These are phyloP conservation scores for Salvelinus fontinalis DNA, from an alignment of 2,113 vertebrate genomes.

Conservation along the genomic window DNA sequence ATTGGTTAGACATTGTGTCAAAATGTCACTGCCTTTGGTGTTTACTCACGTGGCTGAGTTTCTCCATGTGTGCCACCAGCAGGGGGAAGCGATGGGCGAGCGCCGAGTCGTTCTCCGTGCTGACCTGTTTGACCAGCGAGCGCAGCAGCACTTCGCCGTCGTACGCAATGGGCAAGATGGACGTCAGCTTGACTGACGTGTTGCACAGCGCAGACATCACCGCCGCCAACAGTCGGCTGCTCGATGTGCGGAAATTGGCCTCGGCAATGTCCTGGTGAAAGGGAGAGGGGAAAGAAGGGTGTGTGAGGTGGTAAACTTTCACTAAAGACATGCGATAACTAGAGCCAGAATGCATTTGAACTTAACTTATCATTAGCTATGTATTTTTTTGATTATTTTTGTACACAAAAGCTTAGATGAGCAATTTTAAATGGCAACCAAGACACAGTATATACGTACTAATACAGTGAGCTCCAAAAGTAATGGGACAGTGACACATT, in stretches of 20 bases:
- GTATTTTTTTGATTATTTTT: neutral
- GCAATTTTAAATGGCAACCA: no score
- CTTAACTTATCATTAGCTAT: neutral
- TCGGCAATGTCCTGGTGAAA: constrained; percentile 90
- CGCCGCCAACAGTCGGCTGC: constrained; percentile 92
- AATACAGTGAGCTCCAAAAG: no score
- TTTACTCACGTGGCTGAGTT: constrained; percentile 90
- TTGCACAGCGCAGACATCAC: constrained; percentile 98
- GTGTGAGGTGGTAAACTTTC: neutral
- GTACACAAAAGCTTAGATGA: neutral
- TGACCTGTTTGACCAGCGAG: constrained; percentile 94
- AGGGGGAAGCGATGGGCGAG: constrained; percentile 95
- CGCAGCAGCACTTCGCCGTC: constrained; percentile 92
- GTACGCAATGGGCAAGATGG: constrained; percentile 96
- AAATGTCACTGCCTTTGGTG: neutral
- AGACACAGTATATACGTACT: no score
- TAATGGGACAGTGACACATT: no score
- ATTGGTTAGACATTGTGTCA: neutral
- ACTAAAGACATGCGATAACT: neutral
- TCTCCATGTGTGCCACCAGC: constrained; percentile 97
- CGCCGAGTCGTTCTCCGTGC: constrained; percentile 96
- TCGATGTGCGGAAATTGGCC: constrained; percentile 96
- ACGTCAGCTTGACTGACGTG: constrained; percentile 94
- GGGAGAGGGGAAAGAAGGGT: neutral
- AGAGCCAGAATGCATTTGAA: neutral